Conservation (phyloP, 2,113 vertebrate genomes). For the Sminthopsis crassicaudata region DNA sequence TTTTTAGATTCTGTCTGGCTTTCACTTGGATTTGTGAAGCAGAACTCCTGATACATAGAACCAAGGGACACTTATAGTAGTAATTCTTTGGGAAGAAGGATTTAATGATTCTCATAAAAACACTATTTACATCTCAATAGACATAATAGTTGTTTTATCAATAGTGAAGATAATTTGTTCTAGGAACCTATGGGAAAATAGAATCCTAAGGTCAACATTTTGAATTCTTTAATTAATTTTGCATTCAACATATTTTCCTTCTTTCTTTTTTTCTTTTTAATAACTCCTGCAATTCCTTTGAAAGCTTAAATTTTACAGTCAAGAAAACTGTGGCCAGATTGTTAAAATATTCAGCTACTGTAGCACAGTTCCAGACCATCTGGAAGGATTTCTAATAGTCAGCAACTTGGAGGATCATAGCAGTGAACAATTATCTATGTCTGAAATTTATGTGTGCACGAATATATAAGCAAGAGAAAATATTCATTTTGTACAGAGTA, state of each 20-base stretch:
- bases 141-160: constrained; percentile 42
- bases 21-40: constrained; percentile 23
- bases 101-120: constrained; percentile 44
- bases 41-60: constrained; percentile 41
- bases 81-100: neutral
- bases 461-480: neutral
- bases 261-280: constrained; percentile 71
- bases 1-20: constrained; percentile 43
- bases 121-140: constrained; percentile 40
- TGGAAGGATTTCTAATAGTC: constrained; percentile 83
- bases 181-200: constrained; percentile 49
- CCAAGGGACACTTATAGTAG: constrained; percentile 17
- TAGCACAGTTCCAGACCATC: constrained; percentile 81
- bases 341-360: constrained; percentile 85
- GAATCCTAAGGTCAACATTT: constrained; percentile 60
- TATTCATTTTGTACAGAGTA: neutral
- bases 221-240: constrained; percentile 75
- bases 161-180: constrained; percentile 40
- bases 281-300: constrained; percentile 80
- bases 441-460: constrained; percentile 7
- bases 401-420: constrained; percentile 72
- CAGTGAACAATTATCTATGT: constrained; percentile 70
- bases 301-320: constrained; percentile 67
- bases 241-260: constrained; percentile 60
- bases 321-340: constrained; percentile 82